Base-by-base conservation (phyloP, 2,888 invertebrate species). In the Sinopyrophorus schimmeli region DNA sequence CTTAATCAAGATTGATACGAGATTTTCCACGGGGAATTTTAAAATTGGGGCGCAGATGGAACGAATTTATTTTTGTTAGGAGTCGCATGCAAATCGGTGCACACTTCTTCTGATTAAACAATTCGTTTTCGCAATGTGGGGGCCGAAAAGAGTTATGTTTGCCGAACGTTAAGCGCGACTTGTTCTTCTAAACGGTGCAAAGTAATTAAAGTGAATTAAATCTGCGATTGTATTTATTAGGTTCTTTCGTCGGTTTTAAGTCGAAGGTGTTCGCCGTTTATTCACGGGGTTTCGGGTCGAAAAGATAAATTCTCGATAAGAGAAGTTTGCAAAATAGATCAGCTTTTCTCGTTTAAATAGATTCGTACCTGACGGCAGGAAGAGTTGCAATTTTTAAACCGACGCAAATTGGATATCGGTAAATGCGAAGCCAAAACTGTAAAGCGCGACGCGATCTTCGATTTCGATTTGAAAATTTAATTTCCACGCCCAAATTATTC, bases 181-280 rank as follows among this genome's bases (percentile, higher is more conserved):
- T n/a, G n/a, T n/a, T n/a, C n/a, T n/a, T n/a, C n/a, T n/a, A n/a
- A n/a, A n/a, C n/a, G n/a, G n/a, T n/a, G n/a, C n/a, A 56, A 56
- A 30, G 34, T 52, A 56, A 54, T 56, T 54, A 56, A 52, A 17
- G 24, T 35, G 53, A 57, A 55, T 55, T 53, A 55, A 57, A 57
- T 57, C 53, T 47, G 42, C 41, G 47, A 39, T 40, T 47, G 31
- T 49, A 40, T 47, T 47, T 39, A 34, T 41, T 47, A 34, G 20
- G 12, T 32, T 20, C 32, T 40, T 40, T 40, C 40, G 32, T 12
- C 20, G 28, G 30, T 37, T 38, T 44, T 27, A 17, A 7, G 9
- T 17, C 15, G 11, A 14, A 4, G 14, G 3, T 20, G 17, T 28
- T n/a, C 20, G 18, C 18, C 28, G 30, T 35, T n/a, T 44, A 44